phyloP scores from a whole-genome alignment of 2,113 vertebrate genomes.

The Platichthys flesus region DNA sequence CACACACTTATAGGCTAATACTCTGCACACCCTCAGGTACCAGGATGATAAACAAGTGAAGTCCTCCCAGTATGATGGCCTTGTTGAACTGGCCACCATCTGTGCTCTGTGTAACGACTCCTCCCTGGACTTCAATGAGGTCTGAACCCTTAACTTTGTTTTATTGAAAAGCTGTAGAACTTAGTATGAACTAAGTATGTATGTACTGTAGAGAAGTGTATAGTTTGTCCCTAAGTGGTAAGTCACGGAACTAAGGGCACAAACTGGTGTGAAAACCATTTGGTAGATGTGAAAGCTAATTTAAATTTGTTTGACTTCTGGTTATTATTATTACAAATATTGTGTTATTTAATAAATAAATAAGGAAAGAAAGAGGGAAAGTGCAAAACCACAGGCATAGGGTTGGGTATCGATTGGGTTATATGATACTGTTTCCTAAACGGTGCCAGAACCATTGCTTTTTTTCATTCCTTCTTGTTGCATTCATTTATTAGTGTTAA shows the following conservation, averaged over 20 bases:
- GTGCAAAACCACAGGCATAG: too few species aligned
- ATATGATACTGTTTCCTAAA: too few species aligned
- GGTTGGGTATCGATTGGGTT: too few species aligned
- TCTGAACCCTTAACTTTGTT: conserved; percentile 63
- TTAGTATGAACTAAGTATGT: neutral
- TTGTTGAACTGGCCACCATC: conserved; percentile 96
- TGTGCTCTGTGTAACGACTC: conserved; percentile 98
- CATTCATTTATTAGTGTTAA: too few species aligned
- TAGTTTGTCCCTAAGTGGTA: neutral
- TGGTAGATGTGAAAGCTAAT: neutral
- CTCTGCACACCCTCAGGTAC: conserved; percentile 80
- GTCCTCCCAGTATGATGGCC: conserved; percentile 88
- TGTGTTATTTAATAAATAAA: too few species aligned
- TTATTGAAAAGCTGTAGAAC: neutral
- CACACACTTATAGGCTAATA: neutral
- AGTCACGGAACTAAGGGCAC: neutral
- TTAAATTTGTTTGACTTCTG: too few species aligned
- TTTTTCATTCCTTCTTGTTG: too few species aligned
- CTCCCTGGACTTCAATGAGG: conserved; percentile 98
- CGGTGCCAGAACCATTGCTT: too few species aligned
- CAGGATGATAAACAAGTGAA: conserved; percentile 90
- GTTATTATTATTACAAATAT: too few species aligned
- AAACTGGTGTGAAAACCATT: neutral
- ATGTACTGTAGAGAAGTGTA: neutral
- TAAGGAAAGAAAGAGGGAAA: too few species aligned